Percentiles rank a stretch among this genome's conserved stretches.
phyloP scores from a whole-genome alignment of 2,113 vertebrate genomes.

The Zosterops hypoxanthus region DNA sequence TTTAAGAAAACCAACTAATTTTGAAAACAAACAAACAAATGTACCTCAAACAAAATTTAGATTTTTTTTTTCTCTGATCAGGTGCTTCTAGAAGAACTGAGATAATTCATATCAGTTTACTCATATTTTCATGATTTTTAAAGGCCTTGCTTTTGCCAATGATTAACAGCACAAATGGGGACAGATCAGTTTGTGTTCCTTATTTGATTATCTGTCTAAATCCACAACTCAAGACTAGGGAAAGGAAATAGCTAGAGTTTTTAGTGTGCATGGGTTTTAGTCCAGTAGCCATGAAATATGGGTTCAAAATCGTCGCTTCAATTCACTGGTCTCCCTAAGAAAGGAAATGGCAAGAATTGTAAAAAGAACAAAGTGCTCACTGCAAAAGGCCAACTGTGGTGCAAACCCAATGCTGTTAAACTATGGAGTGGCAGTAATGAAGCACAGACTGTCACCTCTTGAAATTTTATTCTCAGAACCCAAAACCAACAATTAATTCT shows the following conservation, averaged over 20 bases:
- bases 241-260: background rate
- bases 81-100: background rate
- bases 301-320: background rate
- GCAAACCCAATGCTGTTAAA: background rate
- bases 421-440: background rate
- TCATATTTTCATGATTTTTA: background rate
- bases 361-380: background rate
- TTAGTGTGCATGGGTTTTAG: background rate
- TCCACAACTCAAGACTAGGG: background rate
- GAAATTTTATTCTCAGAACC: background rate
- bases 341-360: background rate
- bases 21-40: constrained; percentile 29
- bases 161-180: background rate
- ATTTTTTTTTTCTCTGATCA: background rate
- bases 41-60: background rate
- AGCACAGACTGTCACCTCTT: constrained; percentile 15
- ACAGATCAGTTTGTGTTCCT: background rate
- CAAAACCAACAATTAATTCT: background rate
- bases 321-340: background rate
- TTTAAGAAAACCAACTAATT: background rate
- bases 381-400: background rate
- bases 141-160: background rate
- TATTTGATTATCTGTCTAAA: background rate
- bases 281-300: background rate
- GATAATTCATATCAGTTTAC: background rate